Evolutionary conservation across 2,888 invertebrate genomes (phyloP).

Genomic region (Drosophila gaucha): DNA sequence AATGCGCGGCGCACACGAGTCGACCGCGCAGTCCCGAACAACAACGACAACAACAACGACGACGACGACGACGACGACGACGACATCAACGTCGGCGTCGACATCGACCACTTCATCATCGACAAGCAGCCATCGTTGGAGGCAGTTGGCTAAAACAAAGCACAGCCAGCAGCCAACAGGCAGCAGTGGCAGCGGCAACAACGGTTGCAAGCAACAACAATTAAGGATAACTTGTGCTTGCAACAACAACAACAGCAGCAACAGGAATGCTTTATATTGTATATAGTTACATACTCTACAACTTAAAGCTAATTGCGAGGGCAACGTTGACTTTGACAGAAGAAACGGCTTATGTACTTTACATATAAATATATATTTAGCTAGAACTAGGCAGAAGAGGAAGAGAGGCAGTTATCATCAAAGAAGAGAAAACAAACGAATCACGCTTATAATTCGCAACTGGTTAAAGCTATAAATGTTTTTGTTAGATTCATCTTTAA

Average conservation of each 20-base stretch:
- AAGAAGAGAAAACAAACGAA: too few species aligned
- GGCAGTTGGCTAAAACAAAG: conserved; percentile 73
- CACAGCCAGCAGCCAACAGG: conserved; percentile 19
- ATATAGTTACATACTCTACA: conserved; percentile 5
- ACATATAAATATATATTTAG: not conserved
- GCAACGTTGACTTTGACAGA: not conserved
- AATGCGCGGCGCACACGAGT: conserved; percentile 72
- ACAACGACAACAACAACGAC: conserved; percentile 25
- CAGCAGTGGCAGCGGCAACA: conserved; percentile 10
- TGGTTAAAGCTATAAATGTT: too few species aligned
- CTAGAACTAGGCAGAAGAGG: too few species aligned
- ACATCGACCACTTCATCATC: conserved; percentile 73
- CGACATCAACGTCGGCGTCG: conserved; percentile 19
- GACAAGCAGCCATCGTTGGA: conserved; percentile 54
- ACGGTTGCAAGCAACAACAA: conserved; percentile 13
- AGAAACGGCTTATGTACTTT: not conserved
- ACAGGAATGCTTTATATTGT: conserved; percentile 10
- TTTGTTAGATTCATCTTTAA: too few species aligned
- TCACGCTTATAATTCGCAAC: too few species aligned
- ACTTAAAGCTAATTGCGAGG: not conserved
- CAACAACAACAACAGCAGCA: too few species aligned
- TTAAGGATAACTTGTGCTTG: not conserved
- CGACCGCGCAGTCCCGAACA: conserved; percentile 49
- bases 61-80: conserved; percentile 19
- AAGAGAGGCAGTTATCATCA: too few species aligned